Evolutionary conservation across 2,113 vertebrate genomes (phyloP), one percentile per base, ranked within the genome.

Genomic region (Jaculus jaculus): DNA sequence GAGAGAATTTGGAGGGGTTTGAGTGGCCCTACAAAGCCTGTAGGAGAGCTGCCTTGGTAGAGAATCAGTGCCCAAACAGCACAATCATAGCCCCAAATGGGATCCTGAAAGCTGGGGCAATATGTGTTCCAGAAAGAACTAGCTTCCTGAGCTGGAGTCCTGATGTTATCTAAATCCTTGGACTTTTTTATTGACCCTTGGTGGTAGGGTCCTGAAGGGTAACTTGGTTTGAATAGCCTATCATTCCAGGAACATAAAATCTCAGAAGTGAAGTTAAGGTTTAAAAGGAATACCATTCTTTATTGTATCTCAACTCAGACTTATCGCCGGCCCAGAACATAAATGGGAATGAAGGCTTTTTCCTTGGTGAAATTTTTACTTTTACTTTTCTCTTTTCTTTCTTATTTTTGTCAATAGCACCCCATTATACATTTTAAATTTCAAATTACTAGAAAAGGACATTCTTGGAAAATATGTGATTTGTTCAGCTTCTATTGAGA

Each of bases 401-500:
- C 20, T 69, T 90, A 7, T 73, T 63, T 78, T 83, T 58, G 30
- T 86, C 37, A 58, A 7, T 58, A 74, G n/a, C 13, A 63, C n/a
- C 68, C 13, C 61, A 66, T 74, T 77, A 26, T 9, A 51, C 26
- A 20, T 88, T 81, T 89, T 82, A 42, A 21, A 26, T 69, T 84
- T 42, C 3, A 63, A 26, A 61, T 42, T 26, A 54, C 20, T 66
- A 85, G 1, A 78, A 83, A 39, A 47, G 16, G 42, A 37, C 21
- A 73, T 71, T 83, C 37, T 39, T 34, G 51, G 89, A 32, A 30
- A 66, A 79, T 15, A 84, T 77, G 21, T 90, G 58, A 13, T 60
- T 86, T 80, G 42, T 12, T 32, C 77, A 87, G 51, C 34, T 94
- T 95, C 58, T 87, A 26, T 77, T 47, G 66, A 95, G 28, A 87